Conservation (phyloP, 2,888 invertebrate genomes). For the Dendrolimus houi region DNA sequence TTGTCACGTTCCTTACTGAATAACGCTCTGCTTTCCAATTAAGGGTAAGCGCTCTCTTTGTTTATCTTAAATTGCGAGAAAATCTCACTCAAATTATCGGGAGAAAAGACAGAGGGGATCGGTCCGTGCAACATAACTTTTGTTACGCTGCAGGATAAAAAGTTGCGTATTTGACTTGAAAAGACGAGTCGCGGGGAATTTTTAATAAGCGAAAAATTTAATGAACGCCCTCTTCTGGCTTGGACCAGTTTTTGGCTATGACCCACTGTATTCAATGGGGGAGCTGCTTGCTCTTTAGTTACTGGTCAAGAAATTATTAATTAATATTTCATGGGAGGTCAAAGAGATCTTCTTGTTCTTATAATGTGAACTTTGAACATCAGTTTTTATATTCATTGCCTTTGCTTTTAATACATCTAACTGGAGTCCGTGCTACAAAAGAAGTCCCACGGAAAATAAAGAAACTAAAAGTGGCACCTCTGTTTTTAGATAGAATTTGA, state of each 20-base stretch:
- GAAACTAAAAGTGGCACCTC: too few relatives aligned
- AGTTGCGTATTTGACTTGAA: conserved; percentile 62
- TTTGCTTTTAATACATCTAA: too few relatives aligned
- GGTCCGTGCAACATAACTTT: conserved; percentile 63
- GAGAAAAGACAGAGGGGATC: conserved; percentile 67
- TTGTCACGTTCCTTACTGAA: conserved; percentile 75
- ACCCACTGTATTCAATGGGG: conserved; percentile 46
- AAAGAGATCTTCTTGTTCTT: conserved; percentile 9
- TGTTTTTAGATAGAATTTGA: too few relatives aligned
- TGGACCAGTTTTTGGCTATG: conserved; percentile 48
- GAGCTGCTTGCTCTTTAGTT: conserved; percentile 27
- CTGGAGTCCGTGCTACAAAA: too few relatives aligned
- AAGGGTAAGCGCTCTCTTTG: conserved; percentile 76
- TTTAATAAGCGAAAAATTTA: conserved; percentile 77
- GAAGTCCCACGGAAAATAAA: too few relatives aligned
- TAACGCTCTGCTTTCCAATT: conserved; percentile 75
- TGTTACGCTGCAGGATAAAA: conserved; percentile 64
- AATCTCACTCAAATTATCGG: conserved; percentile 77
- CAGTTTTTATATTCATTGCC: too few relatives aligned
- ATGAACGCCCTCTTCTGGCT: conserved; percentile 44
- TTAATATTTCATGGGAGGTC: conserved; percentile 16
- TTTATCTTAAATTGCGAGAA: conserved; percentile 77
- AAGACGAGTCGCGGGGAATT: conserved; percentile 68
- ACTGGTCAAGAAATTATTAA: conserved; percentile 32
- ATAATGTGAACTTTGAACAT: conserved; percentile 5